Conservation (phyloP, 2,888 invertebrate genomes). For the Lydus trimaculatus region DNA sequence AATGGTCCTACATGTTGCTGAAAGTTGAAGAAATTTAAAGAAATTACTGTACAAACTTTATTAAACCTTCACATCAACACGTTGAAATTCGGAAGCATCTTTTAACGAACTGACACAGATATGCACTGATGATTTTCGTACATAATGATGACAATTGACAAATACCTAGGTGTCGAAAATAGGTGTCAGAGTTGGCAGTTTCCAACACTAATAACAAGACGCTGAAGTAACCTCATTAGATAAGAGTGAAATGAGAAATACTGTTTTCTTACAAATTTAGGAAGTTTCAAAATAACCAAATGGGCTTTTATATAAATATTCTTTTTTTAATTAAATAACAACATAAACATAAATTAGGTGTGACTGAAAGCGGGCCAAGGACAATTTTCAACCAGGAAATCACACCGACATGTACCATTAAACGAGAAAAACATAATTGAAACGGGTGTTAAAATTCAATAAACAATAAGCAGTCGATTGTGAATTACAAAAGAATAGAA, state of each 20-base stretch:
- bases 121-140: neutral
- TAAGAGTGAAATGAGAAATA: neutral
- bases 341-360: neutral
- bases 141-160: neutral
- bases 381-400: conserved; percentile 2
- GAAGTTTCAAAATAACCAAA: neutral
- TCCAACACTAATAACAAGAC: no score
- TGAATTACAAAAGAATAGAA: neutral
- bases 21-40: no score
- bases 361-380: conserved; percentile 7
- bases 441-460: neutral
- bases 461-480: neutral
- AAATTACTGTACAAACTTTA: no score
- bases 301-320: neutral
- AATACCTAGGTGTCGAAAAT: no score
- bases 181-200: no score
- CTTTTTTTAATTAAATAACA: neutral
- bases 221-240: no score
- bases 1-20: no score
- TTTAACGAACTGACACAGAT: no score
- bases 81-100: no score
- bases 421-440: neutral
- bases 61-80: no score
- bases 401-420: neutral
- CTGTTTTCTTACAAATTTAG: neutral